Conservation (phyloP, 2,113 vertebrate species). For the Aix galericulata region DNA sequence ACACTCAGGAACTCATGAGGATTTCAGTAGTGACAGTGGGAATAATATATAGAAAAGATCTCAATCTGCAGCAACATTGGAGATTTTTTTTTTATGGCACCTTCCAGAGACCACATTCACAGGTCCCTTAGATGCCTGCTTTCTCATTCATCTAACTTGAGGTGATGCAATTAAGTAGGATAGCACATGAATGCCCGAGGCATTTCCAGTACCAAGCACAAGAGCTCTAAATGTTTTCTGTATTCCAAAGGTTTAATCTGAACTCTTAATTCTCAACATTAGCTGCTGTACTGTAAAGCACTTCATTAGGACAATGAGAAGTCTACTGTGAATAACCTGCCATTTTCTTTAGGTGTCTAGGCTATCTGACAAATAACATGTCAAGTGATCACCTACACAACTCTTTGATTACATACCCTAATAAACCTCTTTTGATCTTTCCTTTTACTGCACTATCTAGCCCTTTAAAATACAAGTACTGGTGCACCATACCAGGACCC, state of each 20-base stretch:
- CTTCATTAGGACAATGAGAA: conserved; percentile 4
- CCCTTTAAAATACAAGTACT: neutral
- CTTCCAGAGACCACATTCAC: neutral
- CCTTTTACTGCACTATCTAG: neutral
- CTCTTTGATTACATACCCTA: neutral
- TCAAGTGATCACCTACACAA: neutral
- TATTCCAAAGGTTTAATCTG: neutral
- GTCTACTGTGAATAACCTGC: conserved; percentile 12
- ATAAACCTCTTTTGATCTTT: neutral
- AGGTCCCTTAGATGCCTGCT: neutral
- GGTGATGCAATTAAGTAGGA: neutral
- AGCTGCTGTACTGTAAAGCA: neutral
- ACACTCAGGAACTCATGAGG: neutral
- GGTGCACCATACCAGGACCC: neutral
- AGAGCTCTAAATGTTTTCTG: neutral
- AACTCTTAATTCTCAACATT: neutral
- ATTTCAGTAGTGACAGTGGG: neutral
- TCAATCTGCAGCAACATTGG: neutral
- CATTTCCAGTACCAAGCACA: neutral
- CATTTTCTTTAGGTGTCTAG: neutral
- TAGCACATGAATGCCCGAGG: neutral
- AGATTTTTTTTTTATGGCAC: neutral
- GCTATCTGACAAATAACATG: neutral
- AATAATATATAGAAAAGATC: neutral
- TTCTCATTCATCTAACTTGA: neutral